Percentiles rank a stretch among this genome's conserved stretches.
Conservation (phyloP, 2,797 vertebrate genomes). For the Acanthiza pusilla region DNA sequence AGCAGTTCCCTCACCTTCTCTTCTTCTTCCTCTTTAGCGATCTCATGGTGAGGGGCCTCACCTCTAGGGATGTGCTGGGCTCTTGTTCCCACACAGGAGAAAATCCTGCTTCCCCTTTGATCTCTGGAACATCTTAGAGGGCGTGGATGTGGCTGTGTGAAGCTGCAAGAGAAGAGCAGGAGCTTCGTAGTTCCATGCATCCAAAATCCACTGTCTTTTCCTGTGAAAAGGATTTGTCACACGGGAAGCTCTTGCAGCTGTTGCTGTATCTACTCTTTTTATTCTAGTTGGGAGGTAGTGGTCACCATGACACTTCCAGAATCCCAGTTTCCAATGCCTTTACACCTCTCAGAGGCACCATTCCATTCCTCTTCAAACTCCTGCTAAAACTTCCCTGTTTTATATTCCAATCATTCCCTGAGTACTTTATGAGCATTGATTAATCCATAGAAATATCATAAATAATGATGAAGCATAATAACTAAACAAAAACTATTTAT, state of each 20-base stretch:
- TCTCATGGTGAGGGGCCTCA: not conserved
- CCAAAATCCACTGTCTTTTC: not conserved
- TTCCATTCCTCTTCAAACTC: not conserved
- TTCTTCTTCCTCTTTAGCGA: not conserved
- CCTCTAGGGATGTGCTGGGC: not conserved
- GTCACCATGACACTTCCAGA: not conserved
- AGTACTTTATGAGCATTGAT: conserved; percentile 40
- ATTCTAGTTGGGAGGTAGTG: not conserved
- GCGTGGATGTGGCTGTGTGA: rapidly evolving
- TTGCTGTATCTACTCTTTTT: not conserved
- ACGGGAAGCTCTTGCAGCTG: not conserved
- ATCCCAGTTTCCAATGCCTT: not conserved
- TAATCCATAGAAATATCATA: conserved; percentile 53
- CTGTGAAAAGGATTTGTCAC: not conserved
- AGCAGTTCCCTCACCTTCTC: conserved; percentile 36
- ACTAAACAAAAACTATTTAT: conserved; percentile 45
- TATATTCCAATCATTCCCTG: conserved; percentile 1
- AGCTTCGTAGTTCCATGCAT: not conserved
- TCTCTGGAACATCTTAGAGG: not conserved
- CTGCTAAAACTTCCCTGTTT: not conserved
- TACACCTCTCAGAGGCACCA: not conserved
- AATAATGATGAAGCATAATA: conserved; percentile 57
- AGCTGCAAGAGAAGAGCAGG: not conserved
- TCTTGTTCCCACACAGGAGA: not conserved
- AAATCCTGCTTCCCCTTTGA: not conserved